Evolutionary conservation across 2,113 vertebrate genomes (phyloP).

Genomic region (Odocoileus virginianus): DNA sequence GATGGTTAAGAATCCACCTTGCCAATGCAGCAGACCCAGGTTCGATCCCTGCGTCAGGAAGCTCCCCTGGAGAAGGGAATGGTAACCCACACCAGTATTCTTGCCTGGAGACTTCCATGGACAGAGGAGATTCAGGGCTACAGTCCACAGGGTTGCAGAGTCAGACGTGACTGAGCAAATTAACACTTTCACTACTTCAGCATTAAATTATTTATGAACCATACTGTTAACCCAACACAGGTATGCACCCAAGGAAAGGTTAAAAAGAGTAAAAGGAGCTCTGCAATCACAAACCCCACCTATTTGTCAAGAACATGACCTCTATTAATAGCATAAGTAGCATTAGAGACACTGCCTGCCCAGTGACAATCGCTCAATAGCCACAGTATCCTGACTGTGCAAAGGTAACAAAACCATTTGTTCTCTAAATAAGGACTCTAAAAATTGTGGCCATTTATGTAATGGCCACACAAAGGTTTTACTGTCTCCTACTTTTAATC

Average conservation of each 20-base stretch:
- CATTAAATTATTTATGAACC: background rate
- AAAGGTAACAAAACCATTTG: background rate
- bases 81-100: background rate
- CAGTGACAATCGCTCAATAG: accelerated
- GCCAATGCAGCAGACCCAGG: background rate
- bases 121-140: background rate
- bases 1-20: background rate
- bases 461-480: background rate
- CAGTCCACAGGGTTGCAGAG: background rate
- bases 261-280: background rate
- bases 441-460: background rate
- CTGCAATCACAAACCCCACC: background rate
- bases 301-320: background rate
- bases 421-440: background rate
- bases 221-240: background rate
- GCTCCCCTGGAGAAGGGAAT: background rate
- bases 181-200: background rate
- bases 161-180: background rate
- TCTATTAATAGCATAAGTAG: background rate
- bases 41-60: background rate
- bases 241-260: background rate
- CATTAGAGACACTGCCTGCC: background rate
- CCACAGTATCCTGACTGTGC: background rate
- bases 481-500: background rate
- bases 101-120: background rate